Evolutionary conservation across 2,113 vertebrate genomes (phyloP).

Genomic region (Rhinopithecus roxellana): DNA sequence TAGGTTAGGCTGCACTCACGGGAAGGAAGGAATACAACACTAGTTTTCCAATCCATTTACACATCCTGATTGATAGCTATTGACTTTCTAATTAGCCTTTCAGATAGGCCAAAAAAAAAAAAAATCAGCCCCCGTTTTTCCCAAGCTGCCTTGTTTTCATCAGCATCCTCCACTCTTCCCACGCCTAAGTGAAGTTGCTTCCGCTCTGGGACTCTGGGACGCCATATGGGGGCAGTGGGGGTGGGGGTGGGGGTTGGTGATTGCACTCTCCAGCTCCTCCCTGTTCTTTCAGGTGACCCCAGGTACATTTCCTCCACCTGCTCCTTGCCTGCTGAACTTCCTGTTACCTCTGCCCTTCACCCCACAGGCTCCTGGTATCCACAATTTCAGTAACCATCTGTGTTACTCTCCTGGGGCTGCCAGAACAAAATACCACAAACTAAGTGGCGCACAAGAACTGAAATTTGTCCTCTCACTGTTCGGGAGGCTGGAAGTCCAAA

Average conservation of each 20-base stretch:
- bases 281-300: background rate
- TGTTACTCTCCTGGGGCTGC: fast-evolving
- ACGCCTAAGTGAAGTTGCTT: background rate
- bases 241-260: background rate
- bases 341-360: fast-evolving
- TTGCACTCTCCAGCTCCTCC: no score
- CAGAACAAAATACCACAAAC: fast-evolving
- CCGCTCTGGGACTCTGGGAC: background rate
- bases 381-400: background rate
- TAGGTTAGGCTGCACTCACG: background rate
- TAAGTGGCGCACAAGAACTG: fast-evolving
- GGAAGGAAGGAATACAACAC: background rate
- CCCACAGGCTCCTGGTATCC: fast-evolving
- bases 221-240: no score
- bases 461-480: fast-evolving
- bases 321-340: fast-evolving
- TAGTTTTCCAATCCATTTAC: background rate
- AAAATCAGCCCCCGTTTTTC: background rate
- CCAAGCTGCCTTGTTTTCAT: background rate
- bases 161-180: background rate
- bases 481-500: background rate
- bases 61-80: slow-evolving; percentile 12
- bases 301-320: fast-evolving
- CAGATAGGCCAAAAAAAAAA: background rate
- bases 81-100: slow-evolving; percentile 45